phyloP scores from a whole-genome alignment of 2,888 invertebrate genomes.

The Belgica antarctica region DNA sequence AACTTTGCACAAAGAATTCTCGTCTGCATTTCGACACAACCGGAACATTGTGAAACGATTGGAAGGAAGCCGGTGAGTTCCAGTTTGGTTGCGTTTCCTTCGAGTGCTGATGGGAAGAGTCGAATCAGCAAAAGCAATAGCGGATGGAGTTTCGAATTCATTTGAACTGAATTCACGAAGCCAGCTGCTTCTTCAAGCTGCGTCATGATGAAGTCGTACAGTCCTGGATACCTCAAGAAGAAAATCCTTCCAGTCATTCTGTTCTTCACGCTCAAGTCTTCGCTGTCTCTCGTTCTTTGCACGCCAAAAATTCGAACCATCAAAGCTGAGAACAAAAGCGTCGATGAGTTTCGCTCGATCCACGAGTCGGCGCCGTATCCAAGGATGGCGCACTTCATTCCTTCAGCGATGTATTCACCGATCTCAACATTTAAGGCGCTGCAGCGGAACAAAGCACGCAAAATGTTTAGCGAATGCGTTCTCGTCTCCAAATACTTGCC shows the following conservation, averaged over 20 bases:
- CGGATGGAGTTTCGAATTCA: constrained; percentile 65
- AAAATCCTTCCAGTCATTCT: constrained; percentile 76
- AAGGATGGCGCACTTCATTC: constrained; percentile 67
- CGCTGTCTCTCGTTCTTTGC: constrained; percentile 60
- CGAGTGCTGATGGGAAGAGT: constrained; percentile 71
- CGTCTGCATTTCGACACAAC: constrained; percentile 66
- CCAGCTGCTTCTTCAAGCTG: constrained; percentile 52
- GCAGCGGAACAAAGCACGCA: constrained; percentile 71
- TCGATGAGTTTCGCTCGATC: constrained; percentile 84
- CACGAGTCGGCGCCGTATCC: constrained; percentile 74
- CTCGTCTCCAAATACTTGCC: constrained; percentile 56
- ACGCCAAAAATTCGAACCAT: constrained; percentile 87
- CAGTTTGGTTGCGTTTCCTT: constrained; percentile 66
- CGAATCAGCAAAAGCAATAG: constrained; percentile 73
- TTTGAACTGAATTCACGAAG: constrained; percentile 49
- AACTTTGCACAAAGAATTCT: constrained; percentile 73
- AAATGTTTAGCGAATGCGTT: constrained; percentile 81
- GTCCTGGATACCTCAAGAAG: constrained; percentile 64
- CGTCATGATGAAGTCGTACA: constrained; percentile 60
- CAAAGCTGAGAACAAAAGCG: constrained; percentile 78
- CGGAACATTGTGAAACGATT: constrained; percentile 63
- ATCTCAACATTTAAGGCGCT: constrained; percentile 72
- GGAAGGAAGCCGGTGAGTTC: constrained; percentile 68
- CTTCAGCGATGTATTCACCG: constrained; percentile 66
- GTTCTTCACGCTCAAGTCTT: constrained; percentile 63